Evolutionary conservation across 1,140 invertebrate species (phyloP).

Genomic region (Dendrolimus punctatus): DNA sequence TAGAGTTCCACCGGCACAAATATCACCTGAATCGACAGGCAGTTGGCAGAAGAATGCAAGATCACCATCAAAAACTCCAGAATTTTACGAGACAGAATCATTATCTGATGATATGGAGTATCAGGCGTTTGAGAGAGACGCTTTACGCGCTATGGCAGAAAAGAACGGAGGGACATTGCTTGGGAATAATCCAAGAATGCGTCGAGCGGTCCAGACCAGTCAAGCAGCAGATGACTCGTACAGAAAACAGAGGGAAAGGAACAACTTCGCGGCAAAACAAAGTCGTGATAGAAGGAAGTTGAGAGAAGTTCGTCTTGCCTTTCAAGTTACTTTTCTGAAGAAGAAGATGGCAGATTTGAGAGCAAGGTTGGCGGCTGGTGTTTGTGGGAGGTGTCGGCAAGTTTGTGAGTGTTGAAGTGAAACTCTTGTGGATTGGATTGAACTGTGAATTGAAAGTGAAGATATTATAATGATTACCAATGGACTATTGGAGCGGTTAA

Average conservation of each 20-base stretch:
- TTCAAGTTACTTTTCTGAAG: constrained; percentile 81
- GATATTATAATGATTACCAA: no score
- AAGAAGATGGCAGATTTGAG: constrained; percentile 25
- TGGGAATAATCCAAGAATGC: constrained; percentile 40
- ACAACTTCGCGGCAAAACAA: constrained; percentile 96
- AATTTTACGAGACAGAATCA: constrained; percentile 10
- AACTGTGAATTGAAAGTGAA: no score
- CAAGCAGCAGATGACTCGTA: constrained; percentile 81
- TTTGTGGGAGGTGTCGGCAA: constrained; percentile 15
- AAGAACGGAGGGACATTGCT: constrained; percentile 37
- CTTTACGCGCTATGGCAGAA: constrained; percentile 35
- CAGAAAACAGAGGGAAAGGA: constrained; percentile 90
- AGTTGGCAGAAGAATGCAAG: neutral
- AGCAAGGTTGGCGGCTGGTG: constrained; percentile 9
- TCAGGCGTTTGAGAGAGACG: constrained; percentile 24
- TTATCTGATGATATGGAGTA: constrained; percentile 14
- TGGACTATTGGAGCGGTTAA: no score
- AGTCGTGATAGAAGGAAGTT: constrained; percentile 90
- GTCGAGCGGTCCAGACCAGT: constrained; percentile 64
- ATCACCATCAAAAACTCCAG: constrained; percentile 9
- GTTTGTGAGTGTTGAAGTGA: no score
- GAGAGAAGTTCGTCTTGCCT: constrained; percentile 94
- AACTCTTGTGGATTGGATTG: no score
- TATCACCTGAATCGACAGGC: constrained; percentile 14
- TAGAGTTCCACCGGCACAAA: constrained; percentile 12